Evolutionary conservation across 2,888 invertebrate species (phyloP).

Genomic region (Adela reaumurella): DNA sequence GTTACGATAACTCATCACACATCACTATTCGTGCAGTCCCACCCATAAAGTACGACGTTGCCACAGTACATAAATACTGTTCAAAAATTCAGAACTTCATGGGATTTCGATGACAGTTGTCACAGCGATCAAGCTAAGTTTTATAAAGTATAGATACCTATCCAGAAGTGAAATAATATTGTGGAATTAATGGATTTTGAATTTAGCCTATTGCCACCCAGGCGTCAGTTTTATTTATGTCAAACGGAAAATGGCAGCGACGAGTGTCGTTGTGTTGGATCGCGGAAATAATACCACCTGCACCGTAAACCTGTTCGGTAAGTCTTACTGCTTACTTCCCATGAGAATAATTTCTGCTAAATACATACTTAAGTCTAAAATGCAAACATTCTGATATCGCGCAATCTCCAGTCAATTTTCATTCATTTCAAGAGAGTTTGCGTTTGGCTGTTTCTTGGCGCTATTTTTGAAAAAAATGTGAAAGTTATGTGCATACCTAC

Average conservation of each 20-base stretch:
- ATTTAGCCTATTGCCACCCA: not conserved
- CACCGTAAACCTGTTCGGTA: constrained; percentile 95
- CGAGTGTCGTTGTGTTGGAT: constrained; percentile 92
- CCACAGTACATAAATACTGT: too few species aligned
- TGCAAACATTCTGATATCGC: too few species aligned
- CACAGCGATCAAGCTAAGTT: too few species aligned
- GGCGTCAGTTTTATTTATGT: constrained; percentile 30
- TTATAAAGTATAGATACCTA: too few species aligned
- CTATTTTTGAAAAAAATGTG: not conserved
- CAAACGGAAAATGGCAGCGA: constrained; percentile 72
- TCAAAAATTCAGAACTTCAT: too few species aligned
- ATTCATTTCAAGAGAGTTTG: not conserved
- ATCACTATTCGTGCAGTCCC: too few species aligned
- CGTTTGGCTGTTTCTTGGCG: not conserved
- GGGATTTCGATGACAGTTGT: too few species aligned
- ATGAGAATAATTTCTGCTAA: not conserved
- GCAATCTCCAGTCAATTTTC: not conserved
- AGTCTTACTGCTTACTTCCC: constrained; percentile 32
- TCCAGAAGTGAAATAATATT: too few species aligned
- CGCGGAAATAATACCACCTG: constrained; percentile 95
- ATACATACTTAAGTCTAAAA: not conserved
- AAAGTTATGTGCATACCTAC: too few species aligned
- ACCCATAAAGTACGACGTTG: too few species aligned
- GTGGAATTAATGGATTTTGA: too few species aligned
- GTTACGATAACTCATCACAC: too few species aligned